A percentile compares a stretch with the other conserved stretches of the same genome.
Evolutionary conservation across 2,888 invertebrate species (phyloP).

Genomic region (Cremastobaeus sp.): DNA sequence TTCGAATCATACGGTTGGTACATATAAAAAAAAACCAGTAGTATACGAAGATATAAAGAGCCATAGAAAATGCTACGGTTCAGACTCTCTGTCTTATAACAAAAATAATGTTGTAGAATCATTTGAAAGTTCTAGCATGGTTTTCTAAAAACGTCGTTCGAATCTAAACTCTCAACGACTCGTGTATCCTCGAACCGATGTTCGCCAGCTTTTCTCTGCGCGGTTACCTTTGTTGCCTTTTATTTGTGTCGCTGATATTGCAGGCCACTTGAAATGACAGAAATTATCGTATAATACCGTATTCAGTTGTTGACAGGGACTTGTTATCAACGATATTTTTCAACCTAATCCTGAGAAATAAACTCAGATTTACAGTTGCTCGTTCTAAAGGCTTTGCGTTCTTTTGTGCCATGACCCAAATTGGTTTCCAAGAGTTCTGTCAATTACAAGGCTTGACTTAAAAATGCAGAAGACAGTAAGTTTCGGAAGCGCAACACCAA

Average conservation of each 20-base stretch:
- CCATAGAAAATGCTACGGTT: no score
- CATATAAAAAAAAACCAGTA: no score
- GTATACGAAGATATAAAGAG: no score
- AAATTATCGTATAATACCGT: constrained; percentile 12
- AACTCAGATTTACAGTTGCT: constrained; percentile 15
- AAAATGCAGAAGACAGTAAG: no score
- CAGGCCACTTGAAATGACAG: constrained; percentile 6
- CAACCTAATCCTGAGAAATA: constrained; percentile 20
- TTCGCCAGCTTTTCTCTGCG: neutral
- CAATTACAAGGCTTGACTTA: constrained; percentile 7
- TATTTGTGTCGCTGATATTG: neutral
- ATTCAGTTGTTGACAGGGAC: constrained; percentile 12
- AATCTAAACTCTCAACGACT: no score
- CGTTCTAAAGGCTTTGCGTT: neutral
- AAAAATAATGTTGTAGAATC: no score
- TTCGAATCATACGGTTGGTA: no score
- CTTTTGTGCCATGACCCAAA: constrained; percentile 6
- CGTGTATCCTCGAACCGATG: no score
- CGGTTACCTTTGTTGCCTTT: constrained; percentile 1
- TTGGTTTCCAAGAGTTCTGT: constrained; percentile 7
- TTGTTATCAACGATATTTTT: constrained; percentile 20
- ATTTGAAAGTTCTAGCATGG: no score
- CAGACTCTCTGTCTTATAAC: no score
- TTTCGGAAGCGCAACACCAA: no score
- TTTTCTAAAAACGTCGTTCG: no score